Evolutionary conservation across 2,113 vertebrate species (phyloP).

Genomic region (Hemicordylus capensis): DNA sequence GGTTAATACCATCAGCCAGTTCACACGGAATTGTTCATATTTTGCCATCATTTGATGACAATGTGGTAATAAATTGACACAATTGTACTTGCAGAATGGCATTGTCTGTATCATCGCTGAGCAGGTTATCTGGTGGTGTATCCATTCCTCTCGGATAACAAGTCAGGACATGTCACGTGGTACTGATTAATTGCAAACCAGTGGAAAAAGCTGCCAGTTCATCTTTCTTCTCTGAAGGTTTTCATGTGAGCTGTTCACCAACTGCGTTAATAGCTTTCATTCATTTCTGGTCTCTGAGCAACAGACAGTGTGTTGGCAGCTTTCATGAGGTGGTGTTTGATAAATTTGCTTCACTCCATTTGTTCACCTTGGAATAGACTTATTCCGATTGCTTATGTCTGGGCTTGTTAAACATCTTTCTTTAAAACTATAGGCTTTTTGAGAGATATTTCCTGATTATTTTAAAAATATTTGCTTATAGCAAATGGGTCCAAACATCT

Average conservation of each 20-base stretch:
- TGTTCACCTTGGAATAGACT: slow-evolving; percentile 31
- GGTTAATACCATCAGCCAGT: neutral
- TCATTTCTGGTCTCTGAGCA: neutral
- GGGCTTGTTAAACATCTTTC: neutral
- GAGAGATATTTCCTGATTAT: neutral
- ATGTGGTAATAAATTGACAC: neutral
- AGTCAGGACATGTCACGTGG: neutral
- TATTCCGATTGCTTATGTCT: neutral
- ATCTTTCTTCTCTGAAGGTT: neutral
- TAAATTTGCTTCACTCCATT: slow-evolving; percentile 12
- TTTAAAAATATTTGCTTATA: slow-evolving; percentile 10
- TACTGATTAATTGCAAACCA: slow-evolving; percentile 11
- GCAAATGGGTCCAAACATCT: neutral
- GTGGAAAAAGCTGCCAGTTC: neutral
- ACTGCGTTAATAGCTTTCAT: neutral
- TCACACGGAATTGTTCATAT: neutral
- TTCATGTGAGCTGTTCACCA: neutral
- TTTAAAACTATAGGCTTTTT: slow-evolving; percentile 6
- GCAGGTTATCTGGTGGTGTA: neutral
- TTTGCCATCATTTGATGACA: neutral
- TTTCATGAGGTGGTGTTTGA: slow-evolving; percentile 7
- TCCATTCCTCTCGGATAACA: neutral
- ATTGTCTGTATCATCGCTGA: neutral
- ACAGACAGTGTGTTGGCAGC: neutral
- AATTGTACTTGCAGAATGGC: neutral